Conservation (phyloP, 2,113 vertebrate species). For the Sphyrna mokarran region DNA sequence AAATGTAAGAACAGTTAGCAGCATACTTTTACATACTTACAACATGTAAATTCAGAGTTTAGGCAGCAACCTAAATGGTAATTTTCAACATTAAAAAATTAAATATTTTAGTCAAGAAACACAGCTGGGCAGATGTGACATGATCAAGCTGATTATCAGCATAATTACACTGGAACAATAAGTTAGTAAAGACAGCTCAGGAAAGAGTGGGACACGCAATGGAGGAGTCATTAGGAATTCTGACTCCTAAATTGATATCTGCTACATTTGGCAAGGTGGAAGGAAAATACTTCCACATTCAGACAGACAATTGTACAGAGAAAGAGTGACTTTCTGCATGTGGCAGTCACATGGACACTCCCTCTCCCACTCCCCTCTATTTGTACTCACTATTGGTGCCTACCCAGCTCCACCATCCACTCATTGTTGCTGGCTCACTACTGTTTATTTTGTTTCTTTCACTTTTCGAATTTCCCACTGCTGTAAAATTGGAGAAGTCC, state of each 20-base stretch:
- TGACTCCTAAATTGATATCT: background rate
- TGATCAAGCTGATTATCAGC: background rate
- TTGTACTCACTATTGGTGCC: background rate
- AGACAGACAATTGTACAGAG: background rate
- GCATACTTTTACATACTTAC: background rate
- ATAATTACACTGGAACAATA: background rate
- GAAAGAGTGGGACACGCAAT: background rate
- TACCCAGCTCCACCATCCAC: background rate
- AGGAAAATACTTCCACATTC: background rate
- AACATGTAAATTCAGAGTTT: background rate
- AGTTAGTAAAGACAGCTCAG: background rate
- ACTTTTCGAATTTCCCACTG: background rate
- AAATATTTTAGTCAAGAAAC: background rate
- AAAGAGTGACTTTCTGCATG: background rate
- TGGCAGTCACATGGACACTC: background rate
- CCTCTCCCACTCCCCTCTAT: background rate
- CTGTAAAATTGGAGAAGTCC: background rate
- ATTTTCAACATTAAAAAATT: background rate
- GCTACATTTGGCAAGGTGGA: background rate
- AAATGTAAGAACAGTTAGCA: background rate
- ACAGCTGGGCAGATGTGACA: background rate
- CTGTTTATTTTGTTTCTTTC: background rate
- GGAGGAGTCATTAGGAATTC: background rate
- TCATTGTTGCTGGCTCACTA: background rate
- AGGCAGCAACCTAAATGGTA: background rate